Conservation (phyloP, 2,113 vertebrate genomes). For the Mobula hypostoma region DNA sequence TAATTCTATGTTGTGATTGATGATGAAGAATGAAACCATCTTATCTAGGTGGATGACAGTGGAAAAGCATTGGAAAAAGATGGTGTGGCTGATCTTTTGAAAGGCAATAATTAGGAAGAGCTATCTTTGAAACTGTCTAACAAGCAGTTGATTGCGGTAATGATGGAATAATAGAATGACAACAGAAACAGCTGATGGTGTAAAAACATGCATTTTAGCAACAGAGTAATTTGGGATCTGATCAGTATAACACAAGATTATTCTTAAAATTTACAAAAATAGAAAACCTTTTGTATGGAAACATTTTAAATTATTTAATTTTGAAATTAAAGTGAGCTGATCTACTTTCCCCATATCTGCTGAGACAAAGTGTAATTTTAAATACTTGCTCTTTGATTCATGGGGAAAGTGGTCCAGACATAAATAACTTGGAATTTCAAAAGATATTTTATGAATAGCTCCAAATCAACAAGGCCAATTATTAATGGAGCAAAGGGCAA, state of each 20-base stretch:
- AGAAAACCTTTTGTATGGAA: neutral
- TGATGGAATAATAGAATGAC: too few relatives aligned
- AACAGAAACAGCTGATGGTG: neutral
- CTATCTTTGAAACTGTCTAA: too few relatives aligned
- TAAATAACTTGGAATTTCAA: neutral
- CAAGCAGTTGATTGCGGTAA: too few relatives aligned
- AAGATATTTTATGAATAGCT: neutral
- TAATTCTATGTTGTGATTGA: too few relatives aligned
- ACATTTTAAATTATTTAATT: neutral
- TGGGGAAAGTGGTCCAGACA: neutral
- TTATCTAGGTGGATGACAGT: too few relatives aligned
- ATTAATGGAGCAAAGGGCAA: neutral
- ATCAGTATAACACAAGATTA: neutral
- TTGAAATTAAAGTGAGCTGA: neutral
- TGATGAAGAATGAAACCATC: too few relatives aligned
- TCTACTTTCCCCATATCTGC: neutral
- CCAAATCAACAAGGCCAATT: neutral
- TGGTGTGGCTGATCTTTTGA: too few relatives aligned
- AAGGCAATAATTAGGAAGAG: too few relatives aligned
- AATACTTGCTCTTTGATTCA: neutral
- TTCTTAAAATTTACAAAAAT: neutral
- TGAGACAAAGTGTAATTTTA: neutral
- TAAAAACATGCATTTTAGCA: neutral
- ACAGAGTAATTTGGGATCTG: neutral
- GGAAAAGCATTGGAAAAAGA: too few relatives aligned